Conservation (phyloP, 2,797 vertebrate genomes). For the Platalea minor region DNA sequence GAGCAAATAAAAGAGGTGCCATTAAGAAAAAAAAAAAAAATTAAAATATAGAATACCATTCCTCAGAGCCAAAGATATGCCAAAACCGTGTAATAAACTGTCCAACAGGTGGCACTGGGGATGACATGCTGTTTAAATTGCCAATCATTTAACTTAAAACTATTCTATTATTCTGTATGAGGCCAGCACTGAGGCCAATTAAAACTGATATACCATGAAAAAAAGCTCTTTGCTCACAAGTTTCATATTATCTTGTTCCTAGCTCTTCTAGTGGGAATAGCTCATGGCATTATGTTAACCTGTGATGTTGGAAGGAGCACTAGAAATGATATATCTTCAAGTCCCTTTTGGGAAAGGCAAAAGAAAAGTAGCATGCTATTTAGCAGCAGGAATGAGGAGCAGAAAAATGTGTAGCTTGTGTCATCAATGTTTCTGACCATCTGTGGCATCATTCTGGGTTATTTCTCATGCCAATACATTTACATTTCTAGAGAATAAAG, state of each 20-base stretch:
- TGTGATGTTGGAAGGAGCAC: background rate
- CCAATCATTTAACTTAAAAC: slow-evolving; percentile 33
- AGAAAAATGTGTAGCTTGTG: slow-evolving; percentile 40
- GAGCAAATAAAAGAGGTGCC: slow-evolving; percentile 37
- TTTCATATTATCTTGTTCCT: slow-evolving; percentile 8
- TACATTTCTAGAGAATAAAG: slow-evolving; percentile 24
- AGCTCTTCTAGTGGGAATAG: slow-evolving; percentile 17
- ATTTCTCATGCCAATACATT: slow-evolving; percentile 25
- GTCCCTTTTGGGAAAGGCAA: slow-evolving; percentile 28
- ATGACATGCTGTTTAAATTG: slow-evolving; percentile 32
- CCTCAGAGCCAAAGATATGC: slow-evolving; percentile 4
- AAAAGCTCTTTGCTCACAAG: slow-evolving; percentile 39
- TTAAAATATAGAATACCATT: background rate
- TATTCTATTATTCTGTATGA: slow-evolving; percentile 24
- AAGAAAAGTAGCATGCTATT: slow-evolving; percentile 24
- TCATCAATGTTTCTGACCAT: slow-evolving; percentile 55
- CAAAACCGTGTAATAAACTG: slow-evolving; percentile 15
- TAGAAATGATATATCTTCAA: slow-evolving; percentile 3
- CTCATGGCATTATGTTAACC: slow-evolving; percentile 41
- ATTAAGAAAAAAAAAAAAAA: slow-evolving; percentile 7
- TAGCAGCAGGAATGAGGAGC: slow-evolving; percentile 6
- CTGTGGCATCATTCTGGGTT: slow-evolving; percentile 48
- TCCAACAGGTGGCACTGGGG: slow-evolving; percentile 19
- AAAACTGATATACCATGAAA: slow-evolving; percentile 31
- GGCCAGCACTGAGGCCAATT: slow-evolving; percentile 34